phyloP scores from a whole-genome alignment of 1,140 invertebrate genomes.

The Diachasma alloeum region DNA sequence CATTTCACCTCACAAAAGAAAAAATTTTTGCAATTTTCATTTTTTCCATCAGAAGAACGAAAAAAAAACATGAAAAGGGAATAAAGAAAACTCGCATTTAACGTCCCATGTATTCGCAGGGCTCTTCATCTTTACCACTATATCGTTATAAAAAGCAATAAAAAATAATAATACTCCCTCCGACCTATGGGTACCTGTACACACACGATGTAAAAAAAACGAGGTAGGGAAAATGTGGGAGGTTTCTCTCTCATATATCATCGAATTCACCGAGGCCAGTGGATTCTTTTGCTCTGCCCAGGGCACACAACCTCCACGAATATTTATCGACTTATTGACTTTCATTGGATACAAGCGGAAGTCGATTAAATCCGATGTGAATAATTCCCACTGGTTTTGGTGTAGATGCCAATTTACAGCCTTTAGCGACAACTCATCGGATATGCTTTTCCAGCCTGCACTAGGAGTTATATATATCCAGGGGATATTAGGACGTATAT shows the following conservation, averaged over 20 bases:
- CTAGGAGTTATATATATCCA: not conserved
- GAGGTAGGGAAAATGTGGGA: not conserved
- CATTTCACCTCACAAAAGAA: not conserved
- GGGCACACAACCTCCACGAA: not conserved
- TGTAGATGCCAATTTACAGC: conserved; percentile 1
- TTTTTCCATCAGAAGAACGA: not conserved
- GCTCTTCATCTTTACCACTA: conserved; percentile 3
- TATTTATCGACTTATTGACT: conserved; percentile 29
- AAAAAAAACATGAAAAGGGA: not conserved
- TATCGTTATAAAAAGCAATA: conserved; percentile 3
- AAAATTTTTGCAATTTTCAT: not conserved
- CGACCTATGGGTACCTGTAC: not conserved
- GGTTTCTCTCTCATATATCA: conserved; percentile 13
- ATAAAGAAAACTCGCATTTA: not conserved
- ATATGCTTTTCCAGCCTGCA: not conserved
- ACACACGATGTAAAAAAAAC: not conserved
- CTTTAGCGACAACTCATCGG: conserved; percentile 10
- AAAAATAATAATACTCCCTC: not conserved
- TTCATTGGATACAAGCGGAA: conserved; percentile 20
- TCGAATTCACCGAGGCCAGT: not conserved
- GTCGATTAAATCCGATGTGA: conserved; percentile 26
- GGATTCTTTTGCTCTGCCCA: not conserved
- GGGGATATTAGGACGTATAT: not conserved
- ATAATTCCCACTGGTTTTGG: conserved; percentile 21
- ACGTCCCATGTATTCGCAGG: not conserved